Conservation (phyloP, 2,113 vertebrate species). For the Platycercus adscitus region DNA sequence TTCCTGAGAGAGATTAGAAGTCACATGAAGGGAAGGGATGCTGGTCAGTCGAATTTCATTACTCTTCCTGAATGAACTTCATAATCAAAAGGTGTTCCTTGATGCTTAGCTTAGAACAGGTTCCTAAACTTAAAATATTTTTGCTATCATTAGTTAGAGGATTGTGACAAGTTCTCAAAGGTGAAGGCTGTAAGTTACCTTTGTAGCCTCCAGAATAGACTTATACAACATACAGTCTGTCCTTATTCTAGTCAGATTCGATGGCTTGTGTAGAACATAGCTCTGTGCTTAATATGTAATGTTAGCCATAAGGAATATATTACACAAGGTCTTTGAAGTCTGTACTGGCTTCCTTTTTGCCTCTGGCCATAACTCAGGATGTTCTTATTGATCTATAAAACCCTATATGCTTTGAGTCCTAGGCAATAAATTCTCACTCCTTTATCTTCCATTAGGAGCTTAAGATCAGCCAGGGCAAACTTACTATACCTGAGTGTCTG, state of each 20-base stretch:
- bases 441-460: slow-evolving; percentile 52
- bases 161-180: neutral
- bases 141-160: neutral
- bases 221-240: neutral
- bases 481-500: neutral
- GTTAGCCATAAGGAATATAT: slow-evolving; percentile 64
- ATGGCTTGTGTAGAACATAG: slow-evolving; percentile 13
- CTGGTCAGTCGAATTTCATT: neutral
- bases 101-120: neutral
- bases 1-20: neutral
- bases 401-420: slow-evolving; percentile 47
- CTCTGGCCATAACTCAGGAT: slow-evolving; percentile 57
- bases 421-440: slow-evolving; percentile 63
- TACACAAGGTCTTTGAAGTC: slow-evolving; percentile 65
- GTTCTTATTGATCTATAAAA: slow-evolving; percentile 71
- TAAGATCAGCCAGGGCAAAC: neutral
- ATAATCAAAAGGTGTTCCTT: neutral
- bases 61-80: neutral
- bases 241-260: neutral
- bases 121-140: neutral
- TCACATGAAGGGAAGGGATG: neutral
- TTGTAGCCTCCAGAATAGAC: neutral
- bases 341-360: slow-evolving; percentile 63
- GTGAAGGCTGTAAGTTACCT: neutral
- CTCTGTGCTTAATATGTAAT: slow-evolving; percentile 51